Evolutionary conservation across 2,113 vertebrate genomes (phyloP).

Genomic region (Epinephelus lanceolatus): DNA sequence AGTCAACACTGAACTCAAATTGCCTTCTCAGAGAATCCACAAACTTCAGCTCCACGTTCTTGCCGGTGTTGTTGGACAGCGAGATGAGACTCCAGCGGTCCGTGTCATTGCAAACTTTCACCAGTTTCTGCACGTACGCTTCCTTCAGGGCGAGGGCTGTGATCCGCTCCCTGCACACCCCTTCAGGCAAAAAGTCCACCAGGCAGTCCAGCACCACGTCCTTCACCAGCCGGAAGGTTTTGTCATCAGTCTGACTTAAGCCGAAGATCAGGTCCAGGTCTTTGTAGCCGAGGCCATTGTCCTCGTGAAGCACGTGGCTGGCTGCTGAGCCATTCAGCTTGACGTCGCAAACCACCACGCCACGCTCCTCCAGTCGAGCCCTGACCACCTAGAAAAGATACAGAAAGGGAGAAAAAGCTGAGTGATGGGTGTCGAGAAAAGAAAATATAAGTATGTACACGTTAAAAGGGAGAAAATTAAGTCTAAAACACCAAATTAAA

Average conservation of each 20-base stretch:
- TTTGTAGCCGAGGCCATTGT: slow-evolving; percentile 94
- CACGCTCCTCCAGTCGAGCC: slow-evolving; percentile 90
- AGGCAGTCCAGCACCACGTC: slow-evolving; percentile 95
- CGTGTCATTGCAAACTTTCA: slow-evolving; percentile 94
- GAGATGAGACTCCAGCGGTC: slow-evolving; percentile 98
- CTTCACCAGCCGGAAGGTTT: slow-evolving; percentile 91
- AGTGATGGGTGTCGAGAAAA: slow-evolving; percentile 18
- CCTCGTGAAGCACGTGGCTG: slow-evolving; percentile 93
- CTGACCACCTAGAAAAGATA: slow-evolving; percentile 88
- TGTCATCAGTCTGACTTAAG: slow-evolving; percentile 87
- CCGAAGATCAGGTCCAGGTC: slow-evolving; percentile 95
- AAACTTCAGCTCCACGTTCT: slow-evolving; percentile 94
- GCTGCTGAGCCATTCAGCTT: slow-evolving; percentile 93
- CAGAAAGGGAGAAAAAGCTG: slow-evolving; percentile 12
- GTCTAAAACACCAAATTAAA: not conserved
- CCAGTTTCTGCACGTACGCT: slow-evolving; percentile 94
- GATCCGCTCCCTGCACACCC: slow-evolving; percentile 92
- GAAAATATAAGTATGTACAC: slow-evolving; percentile 15
- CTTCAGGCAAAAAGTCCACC: slow-evolving; percentile 92
- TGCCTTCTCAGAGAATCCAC: slow-evolving; percentile 92
- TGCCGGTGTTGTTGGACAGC: slow-evolving; percentile 93
- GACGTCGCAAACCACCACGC: slow-evolving; percentile 87
- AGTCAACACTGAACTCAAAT: slow-evolving; percentile 94
- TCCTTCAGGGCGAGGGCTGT: slow-evolving; percentile 92
- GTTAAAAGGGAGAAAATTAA: not conserved